Conservation (phyloP, 2,797 vertebrate genomes). For the Steatocranus sp. region DNA sequence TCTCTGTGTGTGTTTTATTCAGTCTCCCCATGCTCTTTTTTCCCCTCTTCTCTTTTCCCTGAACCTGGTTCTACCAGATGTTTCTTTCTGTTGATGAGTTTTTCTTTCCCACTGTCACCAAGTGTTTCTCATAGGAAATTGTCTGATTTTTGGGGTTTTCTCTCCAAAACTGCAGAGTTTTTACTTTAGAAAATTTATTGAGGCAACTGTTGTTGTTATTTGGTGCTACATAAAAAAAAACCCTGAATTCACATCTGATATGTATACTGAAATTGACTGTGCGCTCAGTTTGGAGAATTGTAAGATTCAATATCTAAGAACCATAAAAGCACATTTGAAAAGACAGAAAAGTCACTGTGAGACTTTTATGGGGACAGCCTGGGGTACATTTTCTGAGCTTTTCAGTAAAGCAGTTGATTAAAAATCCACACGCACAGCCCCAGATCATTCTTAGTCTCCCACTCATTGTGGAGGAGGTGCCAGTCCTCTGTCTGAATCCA, state of each 20-base stretch:
- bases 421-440: not conserved
- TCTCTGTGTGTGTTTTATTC: not conserved
- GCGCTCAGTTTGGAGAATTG: not conserved
- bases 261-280: not conserved
- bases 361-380: not conserved
- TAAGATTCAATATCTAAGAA: not conserved
- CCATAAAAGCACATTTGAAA: not conserved
- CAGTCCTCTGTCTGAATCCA: not conserved
- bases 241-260: not conserved
- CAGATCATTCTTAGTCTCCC: not conserved
- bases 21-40: not conserved
- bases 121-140: not conserved
- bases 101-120: not conserved
- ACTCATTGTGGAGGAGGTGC: not conserved
- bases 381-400: not conserved
- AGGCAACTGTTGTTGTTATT: not conserved
- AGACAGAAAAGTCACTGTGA: not conserved
- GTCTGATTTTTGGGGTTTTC: not conserved
- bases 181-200: not conserved
- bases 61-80: not conserved
- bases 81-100: not conserved
- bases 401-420: not conserved
- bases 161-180: not conserved
- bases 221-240: not conserved
- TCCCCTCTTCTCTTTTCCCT: accelerated